These are phyloP conservation scores for Drosophila vallismaia DNA, from an alignment of 2,888 invertebrate species.

Conservation along the genomic window DNA sequence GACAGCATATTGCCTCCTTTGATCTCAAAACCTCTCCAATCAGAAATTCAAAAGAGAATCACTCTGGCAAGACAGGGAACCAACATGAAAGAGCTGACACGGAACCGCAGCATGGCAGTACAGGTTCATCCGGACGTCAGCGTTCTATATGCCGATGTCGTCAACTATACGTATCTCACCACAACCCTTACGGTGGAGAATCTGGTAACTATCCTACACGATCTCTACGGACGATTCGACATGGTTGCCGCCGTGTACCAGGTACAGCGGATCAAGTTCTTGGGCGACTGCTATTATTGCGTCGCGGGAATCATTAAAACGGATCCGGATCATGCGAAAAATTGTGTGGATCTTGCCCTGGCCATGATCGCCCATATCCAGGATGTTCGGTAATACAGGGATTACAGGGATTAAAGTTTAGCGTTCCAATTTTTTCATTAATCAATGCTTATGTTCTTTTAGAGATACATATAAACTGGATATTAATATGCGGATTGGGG, in stretches of 20 bases:
- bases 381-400: slow-evolving; percentile 84
- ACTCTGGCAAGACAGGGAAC: background rate
- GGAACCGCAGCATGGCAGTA: slow-evolving; percentile 85
- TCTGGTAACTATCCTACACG: slow-evolving; percentile 93
- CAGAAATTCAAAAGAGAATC: slow-evolving; percentile 85
- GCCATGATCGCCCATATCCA: slow-evolving; percentile 94
- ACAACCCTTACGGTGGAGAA: slow-evolving; percentile 91
- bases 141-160: slow-evolving; percentile 96
- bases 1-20: slow-evolving; percentile 94
- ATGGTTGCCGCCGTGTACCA: slow-evolving; percentile 92
- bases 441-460: background rate
- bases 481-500: slow-evolving; percentile 98
- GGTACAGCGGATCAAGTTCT: slow-evolving; percentile 94
- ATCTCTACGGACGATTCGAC: slow-evolving; percentile 95
- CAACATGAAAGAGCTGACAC: background rate
- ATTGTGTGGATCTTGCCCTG: slow-evolving; percentile 93
- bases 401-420: background rate
- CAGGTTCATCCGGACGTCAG: slow-evolving; percentile 93
- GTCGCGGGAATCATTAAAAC: slow-evolving; percentile 93
- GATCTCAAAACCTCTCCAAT: slow-evolving; percentile 87
- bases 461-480: slow-evolving; percentile 85
- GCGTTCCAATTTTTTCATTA: background rate
- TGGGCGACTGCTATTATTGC: slow-evolving; percentile 97
- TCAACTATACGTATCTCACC: slow-evolving; percentile 93
- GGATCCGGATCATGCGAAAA: slow-evolving; percentile 91